Percentiles rank a stretch among this genome's conserved stretches.
phyloP scores from a whole-genome alignment of 2,797 vertebrate genomes.

The Phalloptychus januarius region DNA sequence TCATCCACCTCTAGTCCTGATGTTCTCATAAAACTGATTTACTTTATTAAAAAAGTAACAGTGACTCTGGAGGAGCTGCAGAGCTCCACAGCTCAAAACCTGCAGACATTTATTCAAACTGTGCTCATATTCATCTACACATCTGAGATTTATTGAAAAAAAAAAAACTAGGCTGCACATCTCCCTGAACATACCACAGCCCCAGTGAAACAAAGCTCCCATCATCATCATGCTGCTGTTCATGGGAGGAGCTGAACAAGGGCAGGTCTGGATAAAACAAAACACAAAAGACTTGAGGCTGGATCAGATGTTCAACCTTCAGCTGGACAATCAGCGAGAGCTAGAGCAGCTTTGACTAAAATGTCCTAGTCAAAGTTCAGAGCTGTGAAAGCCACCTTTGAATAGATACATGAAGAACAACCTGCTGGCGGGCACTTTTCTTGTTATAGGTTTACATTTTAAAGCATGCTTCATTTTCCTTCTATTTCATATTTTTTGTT shows the following conservation, averaged over 20 bases:
- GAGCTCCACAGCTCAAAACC: not conserved
- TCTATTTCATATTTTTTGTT: not conserved
- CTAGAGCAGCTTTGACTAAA: not conserved
- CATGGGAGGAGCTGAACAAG: not conserved
- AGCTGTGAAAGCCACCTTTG: not conserved
- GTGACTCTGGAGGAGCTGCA: not conserved
- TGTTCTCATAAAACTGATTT: not conserved
- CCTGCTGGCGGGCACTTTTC: not conserved
- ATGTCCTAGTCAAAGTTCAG: not conserved
- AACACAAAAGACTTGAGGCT: not conserved
- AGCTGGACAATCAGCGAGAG: not conserved
- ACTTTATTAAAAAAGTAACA: not conserved
- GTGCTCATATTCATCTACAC: not conserved
- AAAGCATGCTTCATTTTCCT: not conserved
- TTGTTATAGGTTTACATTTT: not conserved
- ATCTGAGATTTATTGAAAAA: not conserved
- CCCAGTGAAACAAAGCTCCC: not conserved
- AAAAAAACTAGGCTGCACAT: not conserved
- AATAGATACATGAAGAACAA: not conserved
- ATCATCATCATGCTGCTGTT: not conserved
- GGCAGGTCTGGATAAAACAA: not conserved
- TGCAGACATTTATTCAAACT: no score
- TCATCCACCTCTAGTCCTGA: not conserved
- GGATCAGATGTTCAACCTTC: not conserved
- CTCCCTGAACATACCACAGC: not conserved